A percentile compares a stretch with the other conserved stretches of the same genome.
Evolutionary conservation across 2,797 vertebrate species (phyloP).

Genomic region (Coregonus sp.): DNA sequence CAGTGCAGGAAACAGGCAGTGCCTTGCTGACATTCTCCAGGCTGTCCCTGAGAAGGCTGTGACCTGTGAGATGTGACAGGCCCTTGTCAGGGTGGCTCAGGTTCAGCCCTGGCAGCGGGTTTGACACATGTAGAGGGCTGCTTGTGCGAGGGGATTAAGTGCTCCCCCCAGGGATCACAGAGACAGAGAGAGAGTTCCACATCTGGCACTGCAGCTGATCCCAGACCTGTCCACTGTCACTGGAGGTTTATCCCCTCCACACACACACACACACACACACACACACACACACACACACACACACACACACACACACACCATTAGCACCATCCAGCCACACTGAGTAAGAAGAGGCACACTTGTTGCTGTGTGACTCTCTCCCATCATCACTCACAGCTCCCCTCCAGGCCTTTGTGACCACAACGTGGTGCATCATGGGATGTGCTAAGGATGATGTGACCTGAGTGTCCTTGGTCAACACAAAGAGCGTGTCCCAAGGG

Average conservation of each 20-base stretch:
- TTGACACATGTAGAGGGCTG: neutral
- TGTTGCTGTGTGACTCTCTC: neutral
- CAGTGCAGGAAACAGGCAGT: neutral
- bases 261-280: neutral
- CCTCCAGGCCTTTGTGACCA: neutral
- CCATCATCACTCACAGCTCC: neutral
- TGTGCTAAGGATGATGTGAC: neutral
- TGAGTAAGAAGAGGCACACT: neutral
- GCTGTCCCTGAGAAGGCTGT: neutral
- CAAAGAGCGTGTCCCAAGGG: neutral
- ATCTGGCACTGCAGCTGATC: neutral
- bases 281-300: neutral
- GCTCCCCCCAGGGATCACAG: neutral
- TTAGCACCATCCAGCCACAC: neutral
- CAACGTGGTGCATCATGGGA: neutral
- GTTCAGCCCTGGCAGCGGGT: neutral
- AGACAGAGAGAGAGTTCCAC: neutral
- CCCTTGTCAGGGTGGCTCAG: neutral
- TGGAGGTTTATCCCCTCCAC: neutral
- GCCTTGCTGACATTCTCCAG: neutral
- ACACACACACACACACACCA: neutral
- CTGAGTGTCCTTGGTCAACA: neutral
- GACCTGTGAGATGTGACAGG: conserved; percentile 3
- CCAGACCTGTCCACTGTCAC: neutral
- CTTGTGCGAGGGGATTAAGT: neutral